Conservation (phyloP, 1,140 invertebrate species). For the Conus betulinus region DNA sequence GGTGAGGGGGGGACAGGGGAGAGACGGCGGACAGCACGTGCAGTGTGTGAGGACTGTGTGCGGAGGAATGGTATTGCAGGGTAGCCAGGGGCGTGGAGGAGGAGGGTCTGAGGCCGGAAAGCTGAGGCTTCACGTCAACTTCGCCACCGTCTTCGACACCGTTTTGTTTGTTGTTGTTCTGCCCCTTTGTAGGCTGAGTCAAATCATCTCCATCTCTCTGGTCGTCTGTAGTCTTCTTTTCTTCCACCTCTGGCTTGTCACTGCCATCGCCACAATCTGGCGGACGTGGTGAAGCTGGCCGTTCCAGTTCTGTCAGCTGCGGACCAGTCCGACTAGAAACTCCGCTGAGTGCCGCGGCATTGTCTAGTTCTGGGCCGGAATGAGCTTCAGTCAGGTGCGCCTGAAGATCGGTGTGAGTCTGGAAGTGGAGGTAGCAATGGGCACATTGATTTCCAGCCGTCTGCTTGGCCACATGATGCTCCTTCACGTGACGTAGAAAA, state of each 20-base stretch:
- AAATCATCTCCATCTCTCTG: too few relatives aligned
- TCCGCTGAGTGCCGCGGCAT: background rate
- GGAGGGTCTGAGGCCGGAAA: background rate
- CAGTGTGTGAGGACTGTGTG: background rate
- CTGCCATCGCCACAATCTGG: background rate
- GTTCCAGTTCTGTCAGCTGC: background rate
- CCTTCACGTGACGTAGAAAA: conserved; percentile 60
- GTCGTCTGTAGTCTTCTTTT: background rate
- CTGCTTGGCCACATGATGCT: conserved; percentile 56
- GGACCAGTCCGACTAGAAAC: too few relatives aligned
- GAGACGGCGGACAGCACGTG: background rate
- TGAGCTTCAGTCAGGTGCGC: conserved; percentile 46
- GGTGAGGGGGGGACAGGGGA: background rate
- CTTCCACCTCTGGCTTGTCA: background rate
- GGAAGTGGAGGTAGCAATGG: conserved; percentile 59
- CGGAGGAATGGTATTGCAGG: background rate
- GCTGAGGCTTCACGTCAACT: background rate
- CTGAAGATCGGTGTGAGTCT: conserved; percentile 61
- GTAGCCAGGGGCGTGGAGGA: background rate
- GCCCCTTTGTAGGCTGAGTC: too few relatives aligned
- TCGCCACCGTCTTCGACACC: background rate
- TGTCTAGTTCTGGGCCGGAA: conserved; percentile 14
- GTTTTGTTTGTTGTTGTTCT: background rate
- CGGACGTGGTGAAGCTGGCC: background rate
- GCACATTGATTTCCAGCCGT: conserved; percentile 45